phyloP scores from a whole-genome alignment of 2,797 vertebrate genomes.

The Leuciscus waleckii region DNA sequence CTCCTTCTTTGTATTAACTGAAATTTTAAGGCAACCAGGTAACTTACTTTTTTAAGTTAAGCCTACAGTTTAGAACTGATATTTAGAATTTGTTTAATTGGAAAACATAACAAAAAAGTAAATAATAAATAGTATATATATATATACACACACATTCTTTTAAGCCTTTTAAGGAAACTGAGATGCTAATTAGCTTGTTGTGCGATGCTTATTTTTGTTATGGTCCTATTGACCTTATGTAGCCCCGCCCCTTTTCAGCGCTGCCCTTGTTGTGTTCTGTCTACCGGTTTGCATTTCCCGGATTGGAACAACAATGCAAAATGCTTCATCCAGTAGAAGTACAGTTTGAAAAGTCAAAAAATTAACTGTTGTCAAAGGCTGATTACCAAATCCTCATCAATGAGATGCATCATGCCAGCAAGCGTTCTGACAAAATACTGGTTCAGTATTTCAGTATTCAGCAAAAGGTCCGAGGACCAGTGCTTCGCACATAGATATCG shows the following conservation, averaged over 20 bases:
- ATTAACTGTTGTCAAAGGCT: background rate
- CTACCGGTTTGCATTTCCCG: too few relatives aligned
- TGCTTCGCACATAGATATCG: constrained; percentile 31
- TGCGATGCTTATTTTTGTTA: too few relatives aligned
- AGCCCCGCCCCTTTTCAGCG: too few relatives aligned
- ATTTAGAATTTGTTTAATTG: background rate
- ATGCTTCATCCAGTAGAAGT: background rate
- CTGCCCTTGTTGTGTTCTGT: too few relatives aligned
- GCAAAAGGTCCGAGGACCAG: constrained; percentile 20
- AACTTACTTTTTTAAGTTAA: too few relatives aligned
- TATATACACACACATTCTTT: too few relatives aligned
- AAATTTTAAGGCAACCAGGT: too few relatives aligned
- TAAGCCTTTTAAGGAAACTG: too few relatives aligned
- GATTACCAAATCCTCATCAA: constrained; percentile 17
- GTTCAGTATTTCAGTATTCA: background rate
- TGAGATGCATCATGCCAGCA: constrained; percentile 24
- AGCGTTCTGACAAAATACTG: constrained; percentile 5
- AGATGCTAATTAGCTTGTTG: too few relatives aligned
- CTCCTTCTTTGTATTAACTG: too few relatives aligned
- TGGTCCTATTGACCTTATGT: too few relatives aligned
- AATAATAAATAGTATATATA: background rate
- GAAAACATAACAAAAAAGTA: background rate
- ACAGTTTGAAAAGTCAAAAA: background rate
- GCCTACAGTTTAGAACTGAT: background rate
- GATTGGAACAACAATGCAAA: too few relatives aligned